Percentiles rank a stretch among this genome's conserved stretches.
phyloP scores from a whole-genome alignment of 2,797 vertebrate genomes.

The Anguilla marmorata region DNA sequence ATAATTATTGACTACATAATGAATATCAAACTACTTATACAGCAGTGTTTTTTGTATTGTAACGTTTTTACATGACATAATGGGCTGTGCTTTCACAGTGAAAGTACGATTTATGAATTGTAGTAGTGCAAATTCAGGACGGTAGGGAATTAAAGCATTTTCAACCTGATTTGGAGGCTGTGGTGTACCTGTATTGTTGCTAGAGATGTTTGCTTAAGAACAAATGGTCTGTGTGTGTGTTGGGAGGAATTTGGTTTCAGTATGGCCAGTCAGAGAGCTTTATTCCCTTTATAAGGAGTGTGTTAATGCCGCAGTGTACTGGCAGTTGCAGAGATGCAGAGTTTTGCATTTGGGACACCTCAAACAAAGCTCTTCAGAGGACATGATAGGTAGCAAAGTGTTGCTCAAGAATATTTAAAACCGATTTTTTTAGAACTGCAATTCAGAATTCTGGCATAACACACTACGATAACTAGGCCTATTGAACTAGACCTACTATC shows the following conservation, averaged over 20 bases:
- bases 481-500: too few species aligned
- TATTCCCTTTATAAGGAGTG: background rate
- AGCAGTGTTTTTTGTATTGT: background rate
- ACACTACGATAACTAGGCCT: background rate
- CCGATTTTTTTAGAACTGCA: background rate
- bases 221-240: too few species aligned
- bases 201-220: too few species aligned
- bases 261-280: too few species aligned
- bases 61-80: background rate
- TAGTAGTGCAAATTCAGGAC: too few species aligned
- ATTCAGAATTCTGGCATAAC: background rate
- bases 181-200: too few species aligned
- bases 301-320: background rate
- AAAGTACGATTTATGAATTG: too few species aligned
- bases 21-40: background rate
- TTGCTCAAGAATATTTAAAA: background rate
- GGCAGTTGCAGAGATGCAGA: background rate
- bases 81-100: background rate
- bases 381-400: background rate
- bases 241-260: too few species aligned
- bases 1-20: background rate
- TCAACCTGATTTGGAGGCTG: too few species aligned
- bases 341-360: background rate
- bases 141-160: too few species aligned
- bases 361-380: background rate